A percentile compares a stretch with the other conserved stretches of the same genome.
Conservation (phyloP, 2,888 invertebrate species). For the Colostygia pectinataria region DNA sequence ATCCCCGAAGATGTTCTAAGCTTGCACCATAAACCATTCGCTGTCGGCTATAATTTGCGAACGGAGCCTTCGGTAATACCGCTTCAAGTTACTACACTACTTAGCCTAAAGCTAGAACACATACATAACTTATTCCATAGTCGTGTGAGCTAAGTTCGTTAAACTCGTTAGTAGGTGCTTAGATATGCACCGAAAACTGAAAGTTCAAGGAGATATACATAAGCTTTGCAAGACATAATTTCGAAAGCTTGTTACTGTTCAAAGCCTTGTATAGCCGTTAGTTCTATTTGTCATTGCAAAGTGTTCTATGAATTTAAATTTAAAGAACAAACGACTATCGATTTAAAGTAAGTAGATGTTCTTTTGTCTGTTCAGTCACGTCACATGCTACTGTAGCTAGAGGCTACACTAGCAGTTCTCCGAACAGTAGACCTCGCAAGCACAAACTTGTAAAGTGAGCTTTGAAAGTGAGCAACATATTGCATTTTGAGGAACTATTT, state of each 20-base stretch:
- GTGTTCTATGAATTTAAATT: too few species aligned
- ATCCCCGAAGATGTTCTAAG: slow-evolving; percentile 11
- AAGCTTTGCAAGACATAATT: background rate
- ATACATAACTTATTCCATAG: slow-evolving; percentile 16
- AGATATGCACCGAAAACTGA: slow-evolving; percentile 9
- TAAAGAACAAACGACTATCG: too few species aligned
- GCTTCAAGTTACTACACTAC: slow-evolving; percentile 17
- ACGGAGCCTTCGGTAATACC: slow-evolving; percentile 17
- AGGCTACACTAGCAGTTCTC: too few species aligned
- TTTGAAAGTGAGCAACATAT: too few species aligned
- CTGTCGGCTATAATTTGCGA: slow-evolving; percentile 18
- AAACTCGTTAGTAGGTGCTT: slow-evolving; percentile 18
- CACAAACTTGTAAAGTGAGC: too few species aligned
- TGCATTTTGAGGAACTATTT: too few species aligned
- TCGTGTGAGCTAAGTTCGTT: slow-evolving; percentile 17
- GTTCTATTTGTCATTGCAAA: too few species aligned
- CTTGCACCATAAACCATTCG: slow-evolving; percentile 9
- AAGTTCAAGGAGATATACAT: slow-evolving; percentile 6
- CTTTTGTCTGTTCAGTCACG: too few species aligned
- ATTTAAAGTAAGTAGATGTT: too few species aligned
- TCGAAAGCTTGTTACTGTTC: background rate
- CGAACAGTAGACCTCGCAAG: too few species aligned
- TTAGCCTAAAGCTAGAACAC: slow-evolving; percentile 12
- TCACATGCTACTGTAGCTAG: too few species aligned
- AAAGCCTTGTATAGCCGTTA: too few species aligned